phyloP scores from a whole-genome alignment of 1,140 invertebrate species.

The Stratiolaelaps scimitus region DNA sequence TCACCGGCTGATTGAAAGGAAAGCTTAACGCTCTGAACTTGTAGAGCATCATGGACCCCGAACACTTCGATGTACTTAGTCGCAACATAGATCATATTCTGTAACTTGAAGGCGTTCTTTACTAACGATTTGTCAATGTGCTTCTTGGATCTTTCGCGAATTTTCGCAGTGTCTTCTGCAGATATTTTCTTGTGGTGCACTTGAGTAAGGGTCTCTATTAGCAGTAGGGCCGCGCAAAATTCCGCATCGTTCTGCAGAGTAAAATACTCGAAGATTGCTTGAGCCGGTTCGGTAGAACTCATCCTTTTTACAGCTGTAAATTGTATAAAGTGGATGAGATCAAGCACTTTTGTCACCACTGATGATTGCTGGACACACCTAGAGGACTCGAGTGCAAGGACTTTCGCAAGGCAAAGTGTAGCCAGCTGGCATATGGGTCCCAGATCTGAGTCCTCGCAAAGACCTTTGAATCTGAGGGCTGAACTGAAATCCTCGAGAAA shows the following conservation, averaged over 20 bases:
- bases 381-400: neutral
- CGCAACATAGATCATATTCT: slow-evolving; percentile 1
- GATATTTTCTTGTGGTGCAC: slow-evolving; percentile 13
- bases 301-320: neutral
- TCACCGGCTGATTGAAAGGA: too few relatives aligned
- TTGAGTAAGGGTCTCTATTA: neutral
- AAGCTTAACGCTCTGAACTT: too few relatives aligned
- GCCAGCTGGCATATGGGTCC: neutral
- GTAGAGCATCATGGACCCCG: neutral
- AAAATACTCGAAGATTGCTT: neutral
- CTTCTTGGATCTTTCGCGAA: neutral
- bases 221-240: neutral
- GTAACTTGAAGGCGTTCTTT: slow-evolving; percentile 4
- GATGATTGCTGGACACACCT: neutral
- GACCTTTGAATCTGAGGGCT: neutral
- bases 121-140: neutral
- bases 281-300: neutral
- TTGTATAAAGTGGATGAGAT: neutral
- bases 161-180: neutral
- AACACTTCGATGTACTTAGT: slow-evolving; percentile 1
- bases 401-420: neutral
- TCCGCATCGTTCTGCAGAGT: slow-evolving; percentile 4
- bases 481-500: slow-evolving; percentile 4
- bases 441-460: neutral
- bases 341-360: neutral